Base-by-base conservation (phyloP, 2,113 vertebrate genomes). In the Bubalus kerabau region DNA sequence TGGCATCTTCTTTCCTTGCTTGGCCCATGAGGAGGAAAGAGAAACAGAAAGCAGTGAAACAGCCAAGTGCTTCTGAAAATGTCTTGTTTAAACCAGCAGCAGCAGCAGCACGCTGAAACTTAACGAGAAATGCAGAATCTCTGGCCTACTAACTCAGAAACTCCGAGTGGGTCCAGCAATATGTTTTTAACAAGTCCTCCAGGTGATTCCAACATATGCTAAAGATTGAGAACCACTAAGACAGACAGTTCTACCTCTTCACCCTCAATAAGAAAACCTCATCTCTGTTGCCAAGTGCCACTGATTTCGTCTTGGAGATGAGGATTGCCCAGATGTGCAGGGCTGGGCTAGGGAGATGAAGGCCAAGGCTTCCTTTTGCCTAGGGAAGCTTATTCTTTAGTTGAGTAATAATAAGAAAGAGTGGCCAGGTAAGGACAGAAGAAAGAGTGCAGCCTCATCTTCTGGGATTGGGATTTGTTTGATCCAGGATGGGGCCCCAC, bases 141-240 rank as follows among this genome's bases (percentile, higher is more conserved):
- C 17, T 59, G 11, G 43, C 6, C 12, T 60, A 54, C n/a, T 59
- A n/a, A 83, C 40, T 87, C 40, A 48, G 21, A 32, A 78, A 50
- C 15, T 52, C 67, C 0, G 0, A 71, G n/a, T 0, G 9, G 9
- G 19, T 40, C 5, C n/a, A 23, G n/a, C n/a, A 23, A 23, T 11
- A 21, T 71, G 64, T 71, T 36, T 71, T 71, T 71, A 86, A 89
- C 30, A 78, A 83, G 36, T 2, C 50, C 7, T 30, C 26, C 36
- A 59, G n/a, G 40, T 4, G 13, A 90, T 62, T 62, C 9, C 62
- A 81, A 16, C 7, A 15, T 30, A 56, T 0, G 0, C 56, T 76
- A 1, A 93, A 46, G 9, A 60, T 16, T 36, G 56, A 87, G 71
- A 56, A 13, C 6, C 36, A 56, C 13, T 3, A 28, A 62, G 71